Evolutionary conservation across 2,797 vertebrate genomes (phyloP), one percentile per base, ranked within the genome.

Genomic region (Hippoglossus hippoglossus): DNA sequence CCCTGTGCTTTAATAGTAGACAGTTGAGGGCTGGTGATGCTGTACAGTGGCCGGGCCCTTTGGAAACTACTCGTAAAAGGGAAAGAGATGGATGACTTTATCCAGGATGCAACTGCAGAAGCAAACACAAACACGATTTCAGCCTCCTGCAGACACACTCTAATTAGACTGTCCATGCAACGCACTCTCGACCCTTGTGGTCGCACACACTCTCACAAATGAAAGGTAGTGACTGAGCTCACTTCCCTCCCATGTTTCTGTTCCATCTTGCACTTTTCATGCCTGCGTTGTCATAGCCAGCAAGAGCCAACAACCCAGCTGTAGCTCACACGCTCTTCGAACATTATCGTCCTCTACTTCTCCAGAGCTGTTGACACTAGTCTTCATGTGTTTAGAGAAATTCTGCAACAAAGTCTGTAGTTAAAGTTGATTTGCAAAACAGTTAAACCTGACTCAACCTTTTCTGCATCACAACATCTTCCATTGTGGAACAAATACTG

Each of bases 1-100:
- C 58, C 84, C 61, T 73, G 71, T 7, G 53, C 63, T 80, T 87
- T 82, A 83, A 84, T 78, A 50, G 73, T 65, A 83, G 66, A 79
- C 79, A 77, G 80, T 78, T 64, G 66, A 73, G 56, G 2, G 52
- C 49, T 67, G 58, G 50, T 47, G 75, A 77, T 49, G 22, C 73
- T 90, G 90, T 75, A 82, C 60, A 58, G 79, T 34, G 63, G 74
- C 1, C 3, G 26, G 49, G 24, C 24, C 21, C 53, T 59, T 82
- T 75, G 73, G 65, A 86, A 83, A 78, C 60, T 59, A 79, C 50
- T 83, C 53, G 56, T 86, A 80, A 84, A 64, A 24, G 24, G 47
- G n/a, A 52, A 61, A 71, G 68, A 74, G 69, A 80, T 13, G 36
- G 68, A 76, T 52, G 72, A 50, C 52, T 67, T 73, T 72, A 80